Conservation (phyloP, 92 coral and sea anemone species). For the Umimayanthus kanabou region DNA sequence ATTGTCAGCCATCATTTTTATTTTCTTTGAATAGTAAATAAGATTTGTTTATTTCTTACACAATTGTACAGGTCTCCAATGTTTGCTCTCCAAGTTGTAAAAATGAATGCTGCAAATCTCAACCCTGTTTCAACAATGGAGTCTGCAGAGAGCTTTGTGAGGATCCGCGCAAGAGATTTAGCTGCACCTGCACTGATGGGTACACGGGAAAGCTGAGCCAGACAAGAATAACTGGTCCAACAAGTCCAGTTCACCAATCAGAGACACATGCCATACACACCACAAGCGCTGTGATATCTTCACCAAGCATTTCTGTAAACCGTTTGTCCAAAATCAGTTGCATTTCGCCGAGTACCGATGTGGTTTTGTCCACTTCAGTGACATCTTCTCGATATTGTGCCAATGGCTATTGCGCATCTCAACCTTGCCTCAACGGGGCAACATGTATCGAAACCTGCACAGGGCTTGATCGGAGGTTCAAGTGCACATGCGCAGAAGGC, state of each 20-base stretch:
- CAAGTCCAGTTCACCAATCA: not conserved
- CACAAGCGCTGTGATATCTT: not conserved
- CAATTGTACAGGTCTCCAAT: not conserved
- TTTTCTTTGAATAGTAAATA: not conserved
- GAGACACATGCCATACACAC: not conserved
- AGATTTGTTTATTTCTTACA: not conserved
- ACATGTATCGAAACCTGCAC: not conserved
- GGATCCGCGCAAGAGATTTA: slow-evolving; percentile 1
- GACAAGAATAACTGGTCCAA: not conserved
- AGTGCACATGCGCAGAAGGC: not conserved
- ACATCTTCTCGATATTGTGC: not conserved
- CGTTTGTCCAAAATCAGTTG: not conserved
- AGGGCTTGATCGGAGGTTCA: not conserved
- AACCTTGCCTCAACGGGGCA: not conserved
- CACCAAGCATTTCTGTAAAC: not conserved
- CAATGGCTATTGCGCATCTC: not conserved
- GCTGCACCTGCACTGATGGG: not conserved
- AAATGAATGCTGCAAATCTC: slow-evolving; percentile 8
- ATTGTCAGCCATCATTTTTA: too few species aligned
- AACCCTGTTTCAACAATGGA: slow-evolving; percentile 9
- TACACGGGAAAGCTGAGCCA: slow-evolving; percentile 4
- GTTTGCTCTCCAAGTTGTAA: not conserved
- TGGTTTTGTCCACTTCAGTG: not conserved
- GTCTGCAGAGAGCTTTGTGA: slow-evolving; percentile 16
- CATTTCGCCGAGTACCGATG: not conserved